These are phyloP conservation scores for Torymus texanus DNA, from an alignment of 2,888 invertebrate species.

Conservation along the genomic window DNA sequence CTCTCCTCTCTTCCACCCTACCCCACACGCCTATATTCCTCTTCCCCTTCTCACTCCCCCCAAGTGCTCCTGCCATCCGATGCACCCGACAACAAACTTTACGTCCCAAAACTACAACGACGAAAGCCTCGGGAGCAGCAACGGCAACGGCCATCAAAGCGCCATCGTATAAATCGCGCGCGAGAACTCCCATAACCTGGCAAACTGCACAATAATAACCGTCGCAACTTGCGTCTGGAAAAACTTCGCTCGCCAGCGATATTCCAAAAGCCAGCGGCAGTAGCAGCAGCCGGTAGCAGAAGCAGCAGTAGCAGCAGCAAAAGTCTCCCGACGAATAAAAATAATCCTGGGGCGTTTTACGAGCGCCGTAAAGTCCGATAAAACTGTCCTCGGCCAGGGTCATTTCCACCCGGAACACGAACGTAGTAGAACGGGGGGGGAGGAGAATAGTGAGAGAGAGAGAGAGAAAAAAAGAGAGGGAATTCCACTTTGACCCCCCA, in stretches of 20 bases:
- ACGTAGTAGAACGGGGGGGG: not conserved
- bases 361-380: conserved; percentile 48
- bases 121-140: not conserved
- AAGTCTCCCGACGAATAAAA: conserved; percentile 27
- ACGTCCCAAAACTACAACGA: not conserved
- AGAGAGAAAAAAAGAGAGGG: not conserved
- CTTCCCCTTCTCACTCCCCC: too few species aligned
- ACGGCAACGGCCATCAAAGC: not conserved
- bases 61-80: conserved; percentile 1
- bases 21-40: too few species aligned
- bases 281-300: too few species aligned
- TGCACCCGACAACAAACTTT: conserved; percentile 9
- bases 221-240: too few species aligned
- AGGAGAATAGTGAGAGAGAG: not conserved
- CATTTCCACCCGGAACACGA: conserved; percentile 51
- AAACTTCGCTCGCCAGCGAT: too few species aligned
- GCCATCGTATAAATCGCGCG: conserved; percentile 4
- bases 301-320: too few species aligned
- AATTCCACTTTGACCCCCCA: conserved; percentile 5
- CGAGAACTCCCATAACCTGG: not conserved
- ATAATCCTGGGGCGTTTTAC: conserved; percentile 33
- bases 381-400: conserved; percentile 28
- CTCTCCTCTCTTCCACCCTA: too few species aligned
- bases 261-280: too few species aligned
- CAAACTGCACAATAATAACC: conserved; percentile 32